These are phyloP conservation scores for Drosophila teissieri DNA, from an alignment of 1,140 invertebrate genomes.

Conservation along the genomic window DNA sequence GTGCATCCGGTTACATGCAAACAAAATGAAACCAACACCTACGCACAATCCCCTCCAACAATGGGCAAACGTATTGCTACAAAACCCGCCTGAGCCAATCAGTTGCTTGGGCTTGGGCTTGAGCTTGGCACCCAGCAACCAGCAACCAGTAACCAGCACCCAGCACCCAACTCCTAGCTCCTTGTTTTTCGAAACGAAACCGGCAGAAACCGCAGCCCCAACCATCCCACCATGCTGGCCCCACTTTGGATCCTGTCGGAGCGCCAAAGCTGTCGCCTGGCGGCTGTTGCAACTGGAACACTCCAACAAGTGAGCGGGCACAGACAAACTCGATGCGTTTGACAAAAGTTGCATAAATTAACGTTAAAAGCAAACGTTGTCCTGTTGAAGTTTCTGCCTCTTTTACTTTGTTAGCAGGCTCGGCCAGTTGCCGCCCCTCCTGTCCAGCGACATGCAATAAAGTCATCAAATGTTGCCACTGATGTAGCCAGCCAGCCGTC, in stretches of 20 bases:
- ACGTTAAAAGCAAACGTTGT: slow-evolving; percentile 75
- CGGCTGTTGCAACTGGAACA: slow-evolving; percentile 29
- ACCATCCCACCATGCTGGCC: neutral
- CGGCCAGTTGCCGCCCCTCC: slow-evolving; percentile 14
- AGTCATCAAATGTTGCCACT: slow-evolving; percentile 72
- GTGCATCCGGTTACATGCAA: slow-evolving; percentile 65
- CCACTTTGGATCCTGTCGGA: slow-evolving; percentile 1
- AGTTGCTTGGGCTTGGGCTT: slow-evolving; percentile 42
- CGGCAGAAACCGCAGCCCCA: neutral
- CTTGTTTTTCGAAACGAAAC: neutral
- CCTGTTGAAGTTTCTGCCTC: slow-evolving; percentile 41
- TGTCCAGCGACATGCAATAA: slow-evolving; percentile 69
- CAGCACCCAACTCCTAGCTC: neutral
- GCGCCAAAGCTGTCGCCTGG: slow-evolving; percentile 5
- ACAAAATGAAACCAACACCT: slow-evolving; percentile 47
- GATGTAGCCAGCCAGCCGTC: slow-evolving; percentile 18
- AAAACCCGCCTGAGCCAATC: slow-evolving; percentile 42
- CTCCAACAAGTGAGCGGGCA: slow-evolving; percentile 47
- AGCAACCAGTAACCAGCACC: too few relatives aligned
- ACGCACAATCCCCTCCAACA: slow-evolving; percentile 25
- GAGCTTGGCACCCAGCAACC: neutral
- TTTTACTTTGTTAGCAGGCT: slow-evolving; percentile 71
- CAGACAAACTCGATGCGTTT: slow-evolving; percentile 54
- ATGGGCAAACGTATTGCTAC: slow-evolving; percentile 21
- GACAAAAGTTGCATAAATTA: slow-evolving; percentile 81